Base-by-base conservation (phyloP, 2,113 vertebrate genomes). In the Gobius niger region DNA sequence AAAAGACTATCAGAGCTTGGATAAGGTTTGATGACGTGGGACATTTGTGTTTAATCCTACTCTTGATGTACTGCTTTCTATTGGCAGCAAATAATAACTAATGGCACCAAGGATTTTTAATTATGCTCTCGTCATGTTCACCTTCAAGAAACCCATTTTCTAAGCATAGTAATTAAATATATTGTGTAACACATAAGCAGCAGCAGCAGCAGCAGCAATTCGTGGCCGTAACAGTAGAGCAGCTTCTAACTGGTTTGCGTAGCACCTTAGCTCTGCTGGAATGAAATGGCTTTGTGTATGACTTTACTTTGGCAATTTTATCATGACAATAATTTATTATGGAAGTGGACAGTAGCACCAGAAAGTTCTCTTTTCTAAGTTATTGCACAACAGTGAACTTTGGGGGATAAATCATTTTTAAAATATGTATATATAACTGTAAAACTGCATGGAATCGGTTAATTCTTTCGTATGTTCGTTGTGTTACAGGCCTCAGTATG, bases 201-300 rank as follows among this genome's bases (percentile, higher is more conserved):
- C 44, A 40, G 40, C 57, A 42, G 57, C 7, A 50, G 34, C 59
- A 62, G 52, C 44, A 40, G 40, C 57, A 42, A 40, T 42, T 60
- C 7, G 57, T 60, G 57, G 57, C 42, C 9, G 40, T 60, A 57
- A 57, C 54, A 57, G 34, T 56, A 56, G 13, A 57, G 34, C 57
- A 42, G 57, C 57, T 16, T 24, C 51, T 16, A 19, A 7, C 47
- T 75, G 49, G 52, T 70, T 15, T 41, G 49, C 80, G 74, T 73
- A 82, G 77, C 72, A 50, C 67, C 69, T 65, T 13, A 24, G 47
- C 65, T 72, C 47, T 44, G n/a, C 63, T 47, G n/a, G 66, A 64
- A 71, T 70, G 52, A 47, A 14, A 74, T 10, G 53, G 57, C 64
- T 66, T 56, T 15, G 60, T 44, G 13, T 41, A 65, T 53, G 18